Evolutionary conservation across 2,888 invertebrate genomes (phyloP), one percentile per base, ranked within the genome.

Genomic region (Ametastegia equiseti): DNA sequence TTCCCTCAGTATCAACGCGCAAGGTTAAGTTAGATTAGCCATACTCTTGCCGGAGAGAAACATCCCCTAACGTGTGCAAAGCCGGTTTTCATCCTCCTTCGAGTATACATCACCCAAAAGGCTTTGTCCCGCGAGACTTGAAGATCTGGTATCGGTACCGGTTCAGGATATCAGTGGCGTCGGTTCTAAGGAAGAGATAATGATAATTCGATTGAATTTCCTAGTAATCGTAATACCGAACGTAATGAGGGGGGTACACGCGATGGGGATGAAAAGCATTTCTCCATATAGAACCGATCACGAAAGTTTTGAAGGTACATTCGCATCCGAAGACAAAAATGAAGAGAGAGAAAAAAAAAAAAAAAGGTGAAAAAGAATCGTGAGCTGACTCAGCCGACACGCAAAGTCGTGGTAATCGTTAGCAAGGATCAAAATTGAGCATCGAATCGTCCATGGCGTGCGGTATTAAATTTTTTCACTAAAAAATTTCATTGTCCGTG

Each of bases 401-500:
- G 65, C 65, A 67, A 67, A n/a, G 65, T 36, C 65, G 39, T 67
- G 60, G 54, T 67, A 67, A 67, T 67, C 65, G 39, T 39, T 67
- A 39, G 36, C 36, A 39, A 19, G n/a, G 39, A 67, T 67, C 65
- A 23, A 67, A 67, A 67, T 67, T 67, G 65, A 67, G 65, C 65
- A 67, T 2, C 65, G 65, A 67, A 67, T 67, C 65, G 65, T 39
- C 65, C 65, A 39, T 67, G 65, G 39, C 47, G 42, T 47, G n/a
- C 71, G 42, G 42, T 15, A n/a, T 71, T 71, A 23, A 45, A 27
- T 71, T n/a, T n/a, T 47, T 47, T 71, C 42, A 45, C 45, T 47
- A 30, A 71, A 71, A 60, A 71, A 71, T 30, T 47, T 71, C 71
- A 71, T 71, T 71, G 71, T 45, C 30, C 71, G 36, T 47, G 71